Conservation (phyloP, 2,113 vertebrate genomes). For the Progne subis region DNA sequence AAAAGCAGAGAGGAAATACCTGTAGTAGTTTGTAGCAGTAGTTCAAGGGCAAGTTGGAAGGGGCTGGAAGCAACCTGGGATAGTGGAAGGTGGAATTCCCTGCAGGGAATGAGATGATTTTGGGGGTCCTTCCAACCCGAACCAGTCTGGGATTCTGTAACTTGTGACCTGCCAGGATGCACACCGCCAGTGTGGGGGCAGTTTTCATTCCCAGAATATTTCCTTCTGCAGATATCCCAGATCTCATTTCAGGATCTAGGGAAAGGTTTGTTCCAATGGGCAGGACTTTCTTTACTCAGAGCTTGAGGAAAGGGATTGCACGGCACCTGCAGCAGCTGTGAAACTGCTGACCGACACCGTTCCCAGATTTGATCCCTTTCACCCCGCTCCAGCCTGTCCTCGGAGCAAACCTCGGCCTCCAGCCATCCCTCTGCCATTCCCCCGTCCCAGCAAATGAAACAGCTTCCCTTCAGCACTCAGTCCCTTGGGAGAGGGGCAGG, state of each 20-base stretch:
- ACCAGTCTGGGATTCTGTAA: background rate
- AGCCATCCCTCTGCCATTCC: background rate
- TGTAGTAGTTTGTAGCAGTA: accelerated
- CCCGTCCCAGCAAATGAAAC: background rate
- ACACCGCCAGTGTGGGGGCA: background rate
- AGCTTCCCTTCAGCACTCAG: background rate
- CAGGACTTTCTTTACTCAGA: background rate
- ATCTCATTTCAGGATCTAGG: background rate
- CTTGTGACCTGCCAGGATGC: background rate
- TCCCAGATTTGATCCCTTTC: background rate
- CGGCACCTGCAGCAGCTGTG: background rate
- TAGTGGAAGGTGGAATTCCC: background rate
- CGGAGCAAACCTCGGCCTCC: background rate
- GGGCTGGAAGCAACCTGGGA: background rate
- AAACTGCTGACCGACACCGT: background rate
- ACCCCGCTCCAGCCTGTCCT: background rate
- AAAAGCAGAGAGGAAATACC: background rate
- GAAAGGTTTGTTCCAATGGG: background rate
- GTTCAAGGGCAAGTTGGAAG: background rate
- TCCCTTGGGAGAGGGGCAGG: background rate
- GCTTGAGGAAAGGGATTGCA: background rate
- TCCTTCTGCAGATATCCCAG: background rate
- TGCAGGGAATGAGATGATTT: background rate
- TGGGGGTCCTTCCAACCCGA: background rate
- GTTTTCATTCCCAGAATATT: background rate